A percentile compares a stretch with the other conserved stretches of the same genome.
Evolutionary conservation across 2,888 invertebrate genomes (phyloP).

Genomic region (Sepiola atlantica): DNA sequence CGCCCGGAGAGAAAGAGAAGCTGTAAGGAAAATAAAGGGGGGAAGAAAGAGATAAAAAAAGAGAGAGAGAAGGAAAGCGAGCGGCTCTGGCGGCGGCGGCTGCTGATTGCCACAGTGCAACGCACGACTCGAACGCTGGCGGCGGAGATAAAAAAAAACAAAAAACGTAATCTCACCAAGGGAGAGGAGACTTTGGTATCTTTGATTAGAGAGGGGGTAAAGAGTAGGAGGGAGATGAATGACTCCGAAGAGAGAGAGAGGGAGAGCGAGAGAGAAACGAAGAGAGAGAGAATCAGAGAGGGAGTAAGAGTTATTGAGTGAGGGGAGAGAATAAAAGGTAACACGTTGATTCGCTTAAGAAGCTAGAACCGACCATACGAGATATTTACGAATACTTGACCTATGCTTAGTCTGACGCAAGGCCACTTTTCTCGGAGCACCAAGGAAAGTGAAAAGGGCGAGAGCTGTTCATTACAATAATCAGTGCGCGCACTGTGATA

Average conservation of each 20-base stretch:
- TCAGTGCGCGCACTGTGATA: no score
- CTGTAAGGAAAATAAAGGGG: neutral
- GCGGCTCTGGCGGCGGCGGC: conserved; percentile 9
- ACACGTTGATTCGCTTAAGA: no score
- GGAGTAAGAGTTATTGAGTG: no score
- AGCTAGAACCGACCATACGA: no score
- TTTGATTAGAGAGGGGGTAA: neutral
- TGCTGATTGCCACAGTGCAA: conserved; percentile 23
- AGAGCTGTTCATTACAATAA: no score
- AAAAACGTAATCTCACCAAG: neutral
- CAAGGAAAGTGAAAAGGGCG: no score
- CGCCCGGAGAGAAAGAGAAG: neutral
- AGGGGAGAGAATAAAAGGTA: no score
- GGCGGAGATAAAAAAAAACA: neutral
- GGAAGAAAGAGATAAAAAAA: neutral
- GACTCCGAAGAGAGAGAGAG: neutral
- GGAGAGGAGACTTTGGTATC: neutral
- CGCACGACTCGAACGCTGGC: neutral
- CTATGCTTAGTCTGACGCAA: no score
- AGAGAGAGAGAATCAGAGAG: no score
- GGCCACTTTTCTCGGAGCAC: no score
- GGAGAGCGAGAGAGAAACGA: neutral
- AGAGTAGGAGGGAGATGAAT: neutral
- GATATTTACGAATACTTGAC: no score
- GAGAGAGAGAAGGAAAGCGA: neutral